These are phyloP conservation scores for Mormyrus hasselquistii DNA, from an alignment of 2,797 vertebrate genomes.

Conservation along the genomic window DNA sequence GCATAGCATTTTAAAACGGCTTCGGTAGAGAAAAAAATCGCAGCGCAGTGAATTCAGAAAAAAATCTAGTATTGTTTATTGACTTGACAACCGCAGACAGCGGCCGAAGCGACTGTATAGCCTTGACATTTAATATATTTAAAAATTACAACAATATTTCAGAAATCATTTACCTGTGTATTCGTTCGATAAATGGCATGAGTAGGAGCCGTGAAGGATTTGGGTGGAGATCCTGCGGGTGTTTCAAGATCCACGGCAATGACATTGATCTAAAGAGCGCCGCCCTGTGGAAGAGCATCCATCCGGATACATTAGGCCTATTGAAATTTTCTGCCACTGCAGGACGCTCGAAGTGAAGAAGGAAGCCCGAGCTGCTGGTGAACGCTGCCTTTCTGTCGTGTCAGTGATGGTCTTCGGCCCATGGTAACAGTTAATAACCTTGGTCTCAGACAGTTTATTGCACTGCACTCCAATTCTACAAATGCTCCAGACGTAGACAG, in stretches of 20 bases:
- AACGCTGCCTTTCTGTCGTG: constrained; percentile 41
- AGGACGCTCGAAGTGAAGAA: constrained; percentile 31
- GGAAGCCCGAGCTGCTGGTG: constrained; percentile 38
- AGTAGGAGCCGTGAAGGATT: not conserved
- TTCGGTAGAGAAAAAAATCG: not conserved
- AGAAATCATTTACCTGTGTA: constrained; percentile 21
- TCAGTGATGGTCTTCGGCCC: constrained; percentile 54
- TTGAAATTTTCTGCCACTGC: constrained; percentile 14
- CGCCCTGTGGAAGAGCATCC: constrained; percentile 70
- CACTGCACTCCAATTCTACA: constrained; percentile 72
- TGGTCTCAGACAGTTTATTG: constrained; percentile 78
- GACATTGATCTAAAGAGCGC: constrained; percentile 94
- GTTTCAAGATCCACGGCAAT: constrained; percentile 69
- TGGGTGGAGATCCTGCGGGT: constrained; percentile 12
- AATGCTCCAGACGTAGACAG: constrained; percentile 73
- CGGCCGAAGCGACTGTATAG: not conserved
- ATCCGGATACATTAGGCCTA: not conserved
- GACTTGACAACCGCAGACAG: not conserved
- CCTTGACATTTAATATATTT: not conserved
- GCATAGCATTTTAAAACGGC: constrained; percentile 1
- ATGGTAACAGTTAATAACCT: constrained; percentile 71
- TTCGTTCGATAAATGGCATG: constrained; percentile 7
- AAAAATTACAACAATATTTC: not conserved
- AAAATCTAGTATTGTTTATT: constrained; percentile 4
- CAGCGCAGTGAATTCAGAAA: constrained; percentile 3